Base-by-base conservation (phyloP, 1,140 invertebrate species). In the Hyles vespertilio region DNA sequence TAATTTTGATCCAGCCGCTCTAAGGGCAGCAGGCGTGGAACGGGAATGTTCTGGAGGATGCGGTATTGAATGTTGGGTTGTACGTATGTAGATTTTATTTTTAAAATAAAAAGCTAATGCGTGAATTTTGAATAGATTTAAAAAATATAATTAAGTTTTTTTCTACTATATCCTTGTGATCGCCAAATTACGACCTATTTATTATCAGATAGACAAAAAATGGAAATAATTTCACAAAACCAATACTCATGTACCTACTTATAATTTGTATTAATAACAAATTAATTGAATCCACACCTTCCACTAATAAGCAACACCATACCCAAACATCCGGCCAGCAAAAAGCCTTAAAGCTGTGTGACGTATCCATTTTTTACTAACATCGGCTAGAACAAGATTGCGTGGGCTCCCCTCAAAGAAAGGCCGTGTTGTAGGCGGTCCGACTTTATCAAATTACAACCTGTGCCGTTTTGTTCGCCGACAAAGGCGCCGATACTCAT, bases 361-460 rank as follows among this genome's bases (percentile, higher is more conserved):
- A 22, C 22, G 22, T 22, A 22, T 22, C 66, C 53, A 5, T 40
- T 8, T 5, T 69, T 65, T 22, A 22, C 22, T 22, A 22, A 22
- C 22, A 55, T 46, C 54, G 58, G 44, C 59, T 68, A 67, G 67
- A 73, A 61, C 59, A 74, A 70, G 61, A 61, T 68, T 69, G 81
- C 80, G 81, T 86, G 81, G 81, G 80, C 64, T 67, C 63, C 67
- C 69, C 75, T 67, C 77, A 71, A 80, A 81, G 79, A 78, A 76
- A 69, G 67, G 63, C 71, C 73, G 69, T 77, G 67, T 80, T 72
- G 81, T 81, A 84, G 84, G 83, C 83, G 84, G 74, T 68, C 65
- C 71, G 69, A 78, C 77, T 81, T 84, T 86, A 87, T 87, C 79
- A 86, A 87, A 87, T 86, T 87, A 86, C 81, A 84, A 84, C 79